Base-by-base conservation (phyloP, 2,797 vertebrate species). In the Leptatherina wallacei region DNA sequence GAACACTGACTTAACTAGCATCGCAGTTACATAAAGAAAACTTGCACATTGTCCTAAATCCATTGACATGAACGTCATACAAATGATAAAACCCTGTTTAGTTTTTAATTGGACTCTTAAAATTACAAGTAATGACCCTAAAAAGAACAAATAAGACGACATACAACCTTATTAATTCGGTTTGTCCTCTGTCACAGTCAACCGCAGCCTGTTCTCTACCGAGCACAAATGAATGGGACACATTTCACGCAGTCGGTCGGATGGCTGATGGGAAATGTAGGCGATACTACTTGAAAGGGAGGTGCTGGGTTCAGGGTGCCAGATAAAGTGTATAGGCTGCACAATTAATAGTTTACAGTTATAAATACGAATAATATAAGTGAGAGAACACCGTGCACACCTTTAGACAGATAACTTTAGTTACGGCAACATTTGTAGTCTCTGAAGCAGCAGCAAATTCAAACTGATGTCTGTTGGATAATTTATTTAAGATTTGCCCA, bases 191-290 rank as follows among this genome's bases (percentile, higher is more conserved):
- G 80, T 69, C 40, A 52, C 27, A 3, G 22, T 0, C 12, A 3
- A 20, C 42, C 0, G 2, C 49, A 52, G 29, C 24, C 1, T 78
- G 85, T 85, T 84, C 24, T 51, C 32, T 16, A 18, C 75, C 89
- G 91, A 66, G 10, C 78, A 65, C 61, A 35, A 61, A 82, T 83
- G 5, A 72, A 7, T 38, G 88, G n/a, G 64, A 38, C 88, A 89
- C 85, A 70, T 0, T 6, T 0, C 2, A 22, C 18, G 0, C 2
- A 42, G 40, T 18, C 14, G 0, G 9, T 35, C 1, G 1, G 52
- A 38, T 69, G 85, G 22, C 18, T 10, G 61, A 84, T 58, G 91
- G 92, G 90, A 92, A 89, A 83, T 85, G 83, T 79, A 86, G 85
- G 60, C 64, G 4, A 4, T 12, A 4, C 14, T 20, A 7, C 12